Conservation (phyloP, 2,113 vertebrate species). For the Microtus pennsylvanicus region DNA sequence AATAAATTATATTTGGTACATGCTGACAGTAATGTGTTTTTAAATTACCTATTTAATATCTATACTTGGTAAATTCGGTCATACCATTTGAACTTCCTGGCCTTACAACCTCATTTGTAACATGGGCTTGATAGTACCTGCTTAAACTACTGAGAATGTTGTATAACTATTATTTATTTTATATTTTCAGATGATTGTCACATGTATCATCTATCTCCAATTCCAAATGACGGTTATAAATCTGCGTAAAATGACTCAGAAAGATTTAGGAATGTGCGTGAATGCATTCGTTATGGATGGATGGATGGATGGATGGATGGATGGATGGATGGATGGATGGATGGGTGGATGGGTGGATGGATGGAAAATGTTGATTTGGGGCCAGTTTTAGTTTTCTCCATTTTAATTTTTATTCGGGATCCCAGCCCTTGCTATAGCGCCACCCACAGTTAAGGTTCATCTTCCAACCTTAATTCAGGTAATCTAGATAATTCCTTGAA, state of each 20-base stretch:
- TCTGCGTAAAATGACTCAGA: conserved; percentile 51
- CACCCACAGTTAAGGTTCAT: background rate
- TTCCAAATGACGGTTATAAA: background rate
- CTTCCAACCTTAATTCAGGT: background rate
- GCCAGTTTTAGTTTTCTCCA: background rate
- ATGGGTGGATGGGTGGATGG: accelerated
- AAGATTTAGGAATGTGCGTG: conserved; percentile 17
- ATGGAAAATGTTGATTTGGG: background rate
- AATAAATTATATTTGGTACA: background rate
- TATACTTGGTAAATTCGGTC: background rate
- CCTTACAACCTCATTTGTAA: background rate
- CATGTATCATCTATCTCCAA: background rate
- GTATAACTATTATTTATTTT: background rate
- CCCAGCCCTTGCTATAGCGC: background rate
- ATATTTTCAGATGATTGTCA: background rate
- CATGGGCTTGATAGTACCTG: background rate
- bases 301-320: accelerated
- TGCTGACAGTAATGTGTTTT: background rate
- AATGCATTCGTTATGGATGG: background rate
- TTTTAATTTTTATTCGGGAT: background rate
- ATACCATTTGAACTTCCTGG: background rate
- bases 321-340: accelerated
- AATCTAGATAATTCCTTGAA: background rate
- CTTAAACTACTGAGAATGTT: background rate
- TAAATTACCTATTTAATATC: background rate